Evolutionary conservation across 2,797 vertebrate genomes (phyloP).

Genomic region (Epinephelus coioides): DNA sequence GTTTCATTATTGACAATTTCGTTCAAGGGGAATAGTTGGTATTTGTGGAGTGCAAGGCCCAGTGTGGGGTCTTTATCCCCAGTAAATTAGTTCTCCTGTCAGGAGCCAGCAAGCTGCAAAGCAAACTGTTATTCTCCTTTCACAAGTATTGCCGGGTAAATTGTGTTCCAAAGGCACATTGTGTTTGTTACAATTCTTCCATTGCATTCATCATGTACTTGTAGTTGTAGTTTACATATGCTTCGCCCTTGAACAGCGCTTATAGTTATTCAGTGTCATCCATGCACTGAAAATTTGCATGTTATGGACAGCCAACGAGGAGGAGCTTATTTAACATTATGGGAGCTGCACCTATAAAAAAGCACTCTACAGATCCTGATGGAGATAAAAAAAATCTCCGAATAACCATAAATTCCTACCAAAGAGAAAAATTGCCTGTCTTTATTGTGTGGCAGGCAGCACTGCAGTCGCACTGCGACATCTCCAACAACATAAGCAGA

Average conservation of each 20-base stretch:
- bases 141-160: constrained; percentile 20
- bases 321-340: not conserved
- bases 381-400: constrained; percentile 8
- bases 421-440: not conserved
- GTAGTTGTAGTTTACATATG: not conserved
- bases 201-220: constrained; percentile 10
- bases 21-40: constrained; percentile 63
- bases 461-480: constrained; percentile 36
- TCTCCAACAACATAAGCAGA: constrained; percentile 44
- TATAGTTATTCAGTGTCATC: constrained; percentile 10
- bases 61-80: constrained; percentile 66
- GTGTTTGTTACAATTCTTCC: constrained; percentile 6
- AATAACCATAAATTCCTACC: constrained; percentile 8
- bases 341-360: not conserved
- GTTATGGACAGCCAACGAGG: constrained; percentile 14
- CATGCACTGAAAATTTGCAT: constrained; percentile 1
- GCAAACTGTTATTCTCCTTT: constrained; percentile 30
- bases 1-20: constrained; percentile 71
- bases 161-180: constrained; percentile 10
- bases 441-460: constrained; percentile 15
- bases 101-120: constrained; percentile 22
- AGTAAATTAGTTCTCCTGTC: constrained; percentile 45
- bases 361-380: not conserved
- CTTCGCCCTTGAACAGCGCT: not conserved
- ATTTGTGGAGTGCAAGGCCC: constrained; percentile 50